These are phyloP conservation scores for Lophochroa leadbeateri DNA, from an alignment of 2,113 vertebrate genomes.

Conservation along the genomic window DNA sequence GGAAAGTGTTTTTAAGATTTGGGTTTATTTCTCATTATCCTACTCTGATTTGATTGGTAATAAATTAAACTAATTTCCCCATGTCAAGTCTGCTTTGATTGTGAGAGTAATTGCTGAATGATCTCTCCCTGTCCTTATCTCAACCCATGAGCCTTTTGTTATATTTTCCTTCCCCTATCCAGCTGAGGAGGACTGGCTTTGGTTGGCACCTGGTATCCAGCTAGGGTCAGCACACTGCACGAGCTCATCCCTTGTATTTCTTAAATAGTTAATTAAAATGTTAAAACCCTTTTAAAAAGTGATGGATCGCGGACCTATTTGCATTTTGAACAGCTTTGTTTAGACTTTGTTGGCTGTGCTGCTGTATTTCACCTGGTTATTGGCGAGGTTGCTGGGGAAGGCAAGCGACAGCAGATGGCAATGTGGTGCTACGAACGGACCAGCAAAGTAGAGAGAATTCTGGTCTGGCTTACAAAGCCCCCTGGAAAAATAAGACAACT, in stretches of 20 bases:
- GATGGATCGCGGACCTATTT: not conserved
- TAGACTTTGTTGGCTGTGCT: not conserved
- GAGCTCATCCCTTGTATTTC: not conserved
- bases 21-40: not conserved
- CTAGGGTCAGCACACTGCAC: not conserved
- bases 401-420: conserved; percentile 68
- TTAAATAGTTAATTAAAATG: not conserved
- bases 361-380: not conserved
- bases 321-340: not conserved
- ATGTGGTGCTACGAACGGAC: conserved; percentile 27
- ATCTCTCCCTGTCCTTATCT: not conserved
- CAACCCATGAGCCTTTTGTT: not conserved
- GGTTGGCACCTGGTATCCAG: not conserved
- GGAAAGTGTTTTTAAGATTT: fast-evolving
- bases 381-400: not conserved
- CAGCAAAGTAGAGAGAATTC: not conserved
- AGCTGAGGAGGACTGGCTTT: not conserved
- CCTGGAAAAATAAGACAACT: not conserved
- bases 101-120: not conserved
- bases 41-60: not conserved
- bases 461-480: fast-evolving
- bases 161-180: too few relatives aligned
- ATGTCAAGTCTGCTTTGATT: fast-evolving
- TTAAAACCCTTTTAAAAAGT: not conserved
- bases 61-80: too few relatives aligned